Evolutionary conservation across 2,888 invertebrate genomes (phyloP).

Genomic region (Dascillus cervinus): DNA sequence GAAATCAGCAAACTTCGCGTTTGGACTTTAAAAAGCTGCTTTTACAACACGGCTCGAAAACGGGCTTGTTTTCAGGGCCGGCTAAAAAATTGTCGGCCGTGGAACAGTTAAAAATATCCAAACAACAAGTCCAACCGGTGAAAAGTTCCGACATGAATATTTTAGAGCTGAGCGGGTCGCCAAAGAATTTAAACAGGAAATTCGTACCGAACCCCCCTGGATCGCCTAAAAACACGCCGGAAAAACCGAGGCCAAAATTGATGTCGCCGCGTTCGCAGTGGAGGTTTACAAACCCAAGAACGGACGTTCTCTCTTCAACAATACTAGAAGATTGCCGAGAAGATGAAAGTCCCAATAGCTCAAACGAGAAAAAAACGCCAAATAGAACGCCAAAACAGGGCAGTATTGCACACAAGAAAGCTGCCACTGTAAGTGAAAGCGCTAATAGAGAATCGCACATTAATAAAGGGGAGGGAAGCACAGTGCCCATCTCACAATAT

Average conservation of each 20-base stretch:
- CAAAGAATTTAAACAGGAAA: slow-evolving; percentile 59
- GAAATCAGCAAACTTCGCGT: slow-evolving; percentile 61
- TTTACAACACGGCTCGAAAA: slow-evolving; percentile 66
- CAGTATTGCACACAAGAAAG: slow-evolving; percentile 1
- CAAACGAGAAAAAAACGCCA: slow-evolving; percentile 47
- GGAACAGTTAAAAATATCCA: slow-evolving; percentile 65
- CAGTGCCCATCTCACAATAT: slow-evolving; percentile 6
- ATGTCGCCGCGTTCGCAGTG: slow-evolving; percentile 64
- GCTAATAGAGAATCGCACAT: too few species aligned
- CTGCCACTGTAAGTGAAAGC: neutral
- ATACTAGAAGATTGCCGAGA: slow-evolving; percentile 80
- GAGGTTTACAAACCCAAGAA: slow-evolving; percentile 67
- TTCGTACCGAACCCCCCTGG: slow-evolving; percentile 47
- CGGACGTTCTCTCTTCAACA: slow-evolving; percentile 77
- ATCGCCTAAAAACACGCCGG: slow-evolving; percentile 38
- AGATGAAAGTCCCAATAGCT: slow-evolving; percentile 62
- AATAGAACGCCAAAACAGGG: slow-evolving; percentile 8
- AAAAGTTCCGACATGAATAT: slow-evolving; percentile 50
- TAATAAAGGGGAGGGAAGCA: too few species aligned
- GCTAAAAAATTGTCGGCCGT: slow-evolving; percentile 66
- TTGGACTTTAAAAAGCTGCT: slow-evolving; percentile 77
- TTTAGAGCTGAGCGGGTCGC: slow-evolving; percentile 62
- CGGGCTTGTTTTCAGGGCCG: slow-evolving; percentile 44
- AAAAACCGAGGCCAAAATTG: slow-evolving; percentile 47
- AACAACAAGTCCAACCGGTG: slow-evolving; percentile 41